A percentile compares a stretch with the other conserved stretches of the same genome.
These are phyloP conservation scores for Hippocampus barbouri DNA, from an alignment of 2,113 vertebrate genomes.

Conservation along the genomic window DNA sequence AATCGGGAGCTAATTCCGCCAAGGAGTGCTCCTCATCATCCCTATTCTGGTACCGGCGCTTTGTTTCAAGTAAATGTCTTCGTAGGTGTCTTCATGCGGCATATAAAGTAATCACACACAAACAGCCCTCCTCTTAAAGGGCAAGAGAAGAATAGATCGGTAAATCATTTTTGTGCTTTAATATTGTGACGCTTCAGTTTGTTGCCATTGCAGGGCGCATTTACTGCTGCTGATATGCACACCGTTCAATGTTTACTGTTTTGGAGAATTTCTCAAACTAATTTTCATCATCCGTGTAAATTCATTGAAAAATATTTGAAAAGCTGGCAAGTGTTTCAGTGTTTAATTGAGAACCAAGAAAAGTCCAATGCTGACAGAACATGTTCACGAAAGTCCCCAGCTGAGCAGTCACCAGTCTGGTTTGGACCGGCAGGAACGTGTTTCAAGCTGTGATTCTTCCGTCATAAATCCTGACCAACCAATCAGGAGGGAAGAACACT, in stretches of 20 bases:
- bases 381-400: slow-evolving; percentile 9
- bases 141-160: neutral
- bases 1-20: neutral
- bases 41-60: slow-evolving; percentile 10
- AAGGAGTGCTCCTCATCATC: slow-evolving; percentile 27
- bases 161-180: slow-evolving; percentile 18
- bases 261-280: neutral
- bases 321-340: neutral
- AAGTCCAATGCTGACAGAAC: neutral
- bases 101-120: neutral
- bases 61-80: slow-evolving; percentile 17
- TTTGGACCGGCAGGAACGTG: neutral
- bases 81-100: neutral
- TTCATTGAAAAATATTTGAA: neutral
- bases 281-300: neutral
- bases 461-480: slow-evolving; percentile 67
- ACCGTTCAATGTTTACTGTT: slow-evolving; percentile 5
- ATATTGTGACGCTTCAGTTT: slow-evolving; percentile 41
- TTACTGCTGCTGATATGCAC: slow-evolving; percentile 11
- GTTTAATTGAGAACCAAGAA: neutral
- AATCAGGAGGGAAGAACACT: slow-evolving; percentile 67
- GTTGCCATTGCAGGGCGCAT: slow-evolving; percentile 15
- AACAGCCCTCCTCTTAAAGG: neutral
- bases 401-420: slow-evolving; percentile 57
- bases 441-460: slow-evolving; percentile 47